These are phyloP conservation scores for Synergus laeviventris DNA, from an alignment of 2,888 invertebrate species.

Conservation along the genomic window DNA sequence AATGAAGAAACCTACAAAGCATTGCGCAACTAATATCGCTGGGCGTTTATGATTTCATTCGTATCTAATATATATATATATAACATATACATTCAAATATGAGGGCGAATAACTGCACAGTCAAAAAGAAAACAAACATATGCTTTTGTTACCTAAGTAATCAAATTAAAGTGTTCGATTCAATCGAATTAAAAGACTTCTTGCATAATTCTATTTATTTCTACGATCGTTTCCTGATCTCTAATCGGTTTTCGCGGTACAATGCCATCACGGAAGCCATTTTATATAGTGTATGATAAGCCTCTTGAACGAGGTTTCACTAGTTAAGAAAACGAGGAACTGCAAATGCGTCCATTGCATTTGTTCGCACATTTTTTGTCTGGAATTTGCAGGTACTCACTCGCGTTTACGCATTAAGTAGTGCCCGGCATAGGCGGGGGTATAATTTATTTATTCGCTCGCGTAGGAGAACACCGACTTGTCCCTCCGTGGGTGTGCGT, in stretches of 20 bases:
- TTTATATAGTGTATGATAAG: background rate
- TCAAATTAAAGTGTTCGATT: no score
- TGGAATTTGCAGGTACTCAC: background rate
- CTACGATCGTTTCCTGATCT: background rate
- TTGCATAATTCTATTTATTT: background rate
- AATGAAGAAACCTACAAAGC: background rate
- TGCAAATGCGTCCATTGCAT: background rate
- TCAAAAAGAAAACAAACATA: background rate
- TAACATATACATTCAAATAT: no score
- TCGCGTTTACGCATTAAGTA: background rate
- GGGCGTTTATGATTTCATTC: background rate
- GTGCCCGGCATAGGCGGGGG: background rate
- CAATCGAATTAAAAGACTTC: no score
- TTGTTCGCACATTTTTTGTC: background rate
- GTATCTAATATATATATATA: no score
- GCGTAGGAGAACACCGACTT: conserved; percentile 10
- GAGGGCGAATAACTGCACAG: no score
- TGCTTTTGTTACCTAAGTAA: no score
- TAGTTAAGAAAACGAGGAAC: background rate
- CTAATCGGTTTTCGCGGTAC: conserved; percentile 10
- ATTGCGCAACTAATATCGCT: background rate
- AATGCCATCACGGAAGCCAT: background rate
- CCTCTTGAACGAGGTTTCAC: conserved; percentile 13
- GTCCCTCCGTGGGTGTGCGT: conserved; percentile 57
- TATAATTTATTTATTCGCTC: conserved; percentile 22